Conservation (phyloP, 37 sponge, comb jelly and placozoan genomes). For the Diacarnus erythraeanus region DNA sequence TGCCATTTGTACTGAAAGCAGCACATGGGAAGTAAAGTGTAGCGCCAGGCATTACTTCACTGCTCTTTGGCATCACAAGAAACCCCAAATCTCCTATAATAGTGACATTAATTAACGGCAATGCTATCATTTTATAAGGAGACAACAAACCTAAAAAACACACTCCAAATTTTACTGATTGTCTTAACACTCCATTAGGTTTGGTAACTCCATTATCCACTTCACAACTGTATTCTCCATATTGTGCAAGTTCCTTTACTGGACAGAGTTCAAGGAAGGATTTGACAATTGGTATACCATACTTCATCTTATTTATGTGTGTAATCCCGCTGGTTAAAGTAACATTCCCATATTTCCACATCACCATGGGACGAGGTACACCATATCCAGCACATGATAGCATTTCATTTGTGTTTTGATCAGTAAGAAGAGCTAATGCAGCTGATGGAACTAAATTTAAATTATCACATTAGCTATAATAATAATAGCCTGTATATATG, state of each 20-base stretch:
- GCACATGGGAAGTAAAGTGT: background rate
- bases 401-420: background rate
- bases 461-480: background rate
- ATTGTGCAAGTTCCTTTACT: background rate
- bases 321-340: background rate
- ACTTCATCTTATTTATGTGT: too few relatives aligned
- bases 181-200: background rate
- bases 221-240: constrained; percentile 14
- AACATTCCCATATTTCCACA: background rate
- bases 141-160: background rate
- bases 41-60: background rate
- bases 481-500: too few relatives aligned
- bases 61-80: background rate
- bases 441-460: background rate
- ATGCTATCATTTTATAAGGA: too few relatives aligned
- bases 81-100: background rate
- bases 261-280: background rate
- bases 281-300: background rate
- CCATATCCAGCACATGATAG: background rate
- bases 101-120: background rate
- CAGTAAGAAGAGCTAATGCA: background rate
- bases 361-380: background rate
- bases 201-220: background rate
- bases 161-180: background rate
- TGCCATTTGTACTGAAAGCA: constrained; percentile 4